Percentiles rank a stretch among this genome's conserved stretches.
These are phyloP conservation scores for Cephus pygmeus DNA, from an alignment of 2,888 invertebrate species.

Conservation along the genomic window DNA sequence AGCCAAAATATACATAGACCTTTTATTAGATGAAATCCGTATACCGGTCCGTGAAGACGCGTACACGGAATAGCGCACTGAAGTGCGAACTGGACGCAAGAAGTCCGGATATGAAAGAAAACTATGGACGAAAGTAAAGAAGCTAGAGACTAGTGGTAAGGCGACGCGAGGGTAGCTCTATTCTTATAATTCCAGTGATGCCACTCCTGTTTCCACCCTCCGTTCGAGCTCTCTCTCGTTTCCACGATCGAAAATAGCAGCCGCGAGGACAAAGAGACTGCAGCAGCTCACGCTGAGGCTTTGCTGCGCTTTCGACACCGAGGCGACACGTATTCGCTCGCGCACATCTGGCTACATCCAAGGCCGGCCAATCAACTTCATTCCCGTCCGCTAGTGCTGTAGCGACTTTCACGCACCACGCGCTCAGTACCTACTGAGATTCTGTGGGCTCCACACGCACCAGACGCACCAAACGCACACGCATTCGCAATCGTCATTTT, in stretches of 20 bases:
- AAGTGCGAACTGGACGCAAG: too few relatives aligned
- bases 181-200: constrained; percentile 38
- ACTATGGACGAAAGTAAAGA: too few relatives aligned
- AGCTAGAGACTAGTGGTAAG: too few relatives aligned
- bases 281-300: constrained; percentile 24
- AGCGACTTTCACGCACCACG: constrained; percentile 4
- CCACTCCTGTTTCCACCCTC: constrained; percentile 30
- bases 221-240: constrained; percentile 28
- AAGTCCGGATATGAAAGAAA: background rate
- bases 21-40: too few relatives aligned
- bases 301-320: background rate
- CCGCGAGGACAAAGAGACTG: constrained; percentile 28
- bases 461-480: background rate
- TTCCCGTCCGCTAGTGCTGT: constrained; percentile 12
- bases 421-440: constrained; percentile 3
- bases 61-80: too few relatives aligned
- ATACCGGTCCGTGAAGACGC: too few relatives aligned
- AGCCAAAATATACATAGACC: too few relatives aligned
- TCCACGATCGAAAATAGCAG: constrained; percentile 39
- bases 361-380: constrained; percentile 62
- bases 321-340: constrained; percentile 19
- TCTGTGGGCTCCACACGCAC: background rate
- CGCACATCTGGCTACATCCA: constrained; percentile 58
- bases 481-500: constrained; percentile 34
- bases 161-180: constrained; percentile 18